A percentile compares a stretch with the other conserved stretches of the same genome.
Conservation (phyloP, 2,113 vertebrate species). For the Leptobrachium leishanense region DNA sequence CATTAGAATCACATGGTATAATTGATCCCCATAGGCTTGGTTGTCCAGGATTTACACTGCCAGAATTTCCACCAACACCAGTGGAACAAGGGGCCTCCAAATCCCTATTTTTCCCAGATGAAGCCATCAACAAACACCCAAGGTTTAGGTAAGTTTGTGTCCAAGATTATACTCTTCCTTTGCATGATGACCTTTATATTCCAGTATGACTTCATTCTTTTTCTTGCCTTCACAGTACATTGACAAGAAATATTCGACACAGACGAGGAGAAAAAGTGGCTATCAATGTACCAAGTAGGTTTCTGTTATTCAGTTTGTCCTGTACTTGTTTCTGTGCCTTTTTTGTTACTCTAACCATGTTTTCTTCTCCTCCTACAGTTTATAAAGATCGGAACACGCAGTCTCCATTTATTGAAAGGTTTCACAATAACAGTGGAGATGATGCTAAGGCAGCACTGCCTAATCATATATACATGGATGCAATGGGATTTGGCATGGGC, state of each 20-base stretch:
- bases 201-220: background rate
- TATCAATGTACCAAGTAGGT: conserved; percentile 96
- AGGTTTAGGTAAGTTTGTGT: conserved; percentile 82
- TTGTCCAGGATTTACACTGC: conserved; percentile 89
- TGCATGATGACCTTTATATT: background rate
- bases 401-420: conserved; percentile 85
- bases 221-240: conserved; percentile 71
- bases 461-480: conserved; percentile 96
- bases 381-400: conserved; percentile 89
- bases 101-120: conserved; percentile 95
- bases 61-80: conserved; percentile 80
- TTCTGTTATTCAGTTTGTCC: background rate
- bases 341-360: background rate
- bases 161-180: too few relatives aligned
- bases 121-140: conserved; percentile 93
- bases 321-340: background rate
- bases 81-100: conserved; percentile 87
- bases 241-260: conserved; percentile 94
- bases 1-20: too few relatives aligned
- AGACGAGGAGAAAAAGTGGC: conserved; percentile 93
- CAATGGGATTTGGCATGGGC: conserved; percentile 98
- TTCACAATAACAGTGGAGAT: conserved; percentile 86
- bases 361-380: conserved; percentile 68
- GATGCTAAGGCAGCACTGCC: conserved; percentile 77
- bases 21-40: conserved; percentile 74